Evolutionary conservation across 2,888 invertebrate genomes (phyloP).

Genomic region (Lasioglossum malachurum): DNA sequence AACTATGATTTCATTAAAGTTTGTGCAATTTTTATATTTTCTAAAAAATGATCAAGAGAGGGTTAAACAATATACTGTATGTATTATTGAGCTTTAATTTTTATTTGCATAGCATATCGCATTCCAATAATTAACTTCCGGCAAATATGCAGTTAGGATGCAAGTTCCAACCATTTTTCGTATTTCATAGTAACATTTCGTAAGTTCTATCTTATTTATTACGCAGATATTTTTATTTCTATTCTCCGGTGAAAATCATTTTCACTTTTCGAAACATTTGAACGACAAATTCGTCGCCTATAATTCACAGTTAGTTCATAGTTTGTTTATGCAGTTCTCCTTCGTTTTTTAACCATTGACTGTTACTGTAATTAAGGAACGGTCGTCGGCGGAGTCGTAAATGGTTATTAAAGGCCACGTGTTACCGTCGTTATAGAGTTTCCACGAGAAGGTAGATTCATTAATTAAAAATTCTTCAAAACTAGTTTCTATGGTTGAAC

Average conservation of each 20-base stretch:
- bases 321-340: conserved; percentile 1
- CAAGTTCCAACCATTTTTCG: neutral
- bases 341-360: conserved; percentile 43
- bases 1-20: neutral
- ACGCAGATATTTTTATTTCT: neutral
- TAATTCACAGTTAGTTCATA: neutral
- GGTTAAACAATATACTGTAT: no score
- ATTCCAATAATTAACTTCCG: no score
- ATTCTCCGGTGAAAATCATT: neutral
- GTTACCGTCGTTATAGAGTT: conserved; percentile 58
- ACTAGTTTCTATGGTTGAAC: conserved; percentile 58
- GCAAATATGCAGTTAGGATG: no score
- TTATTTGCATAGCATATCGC: neutral
- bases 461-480: conserved; percentile 74
- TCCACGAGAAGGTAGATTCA: conserved; percentile 51
- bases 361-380: conserved; percentile 58
- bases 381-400: conserved; percentile 54
- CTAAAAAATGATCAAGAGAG: no score
- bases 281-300: neutral
- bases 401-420: conserved; percentile 63
- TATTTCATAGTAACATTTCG: neutral
- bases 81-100: neutral
- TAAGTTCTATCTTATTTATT: neutral
- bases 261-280: neutral
- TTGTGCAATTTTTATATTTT: neutral